Conservation (phyloP, 2,113 vertebrate species). For the Epinephelus lanceolatus region DNA sequence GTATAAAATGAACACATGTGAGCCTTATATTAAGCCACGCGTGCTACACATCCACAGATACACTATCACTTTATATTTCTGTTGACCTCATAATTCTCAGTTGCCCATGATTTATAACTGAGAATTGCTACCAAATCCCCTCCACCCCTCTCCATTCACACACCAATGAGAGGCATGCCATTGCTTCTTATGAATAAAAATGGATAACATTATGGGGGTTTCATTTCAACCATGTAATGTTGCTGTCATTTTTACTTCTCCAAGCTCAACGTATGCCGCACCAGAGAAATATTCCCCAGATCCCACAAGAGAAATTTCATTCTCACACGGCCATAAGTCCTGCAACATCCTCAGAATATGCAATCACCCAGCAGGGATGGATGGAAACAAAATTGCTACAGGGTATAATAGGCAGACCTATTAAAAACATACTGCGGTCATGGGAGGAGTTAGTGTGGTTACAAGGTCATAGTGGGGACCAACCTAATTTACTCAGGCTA, state of each 20-base stretch:
- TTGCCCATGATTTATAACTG: slow-evolving; percentile 65
- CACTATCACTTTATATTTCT: slow-evolving; percentile 53
- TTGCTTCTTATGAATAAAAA: slow-evolving; percentile 75
- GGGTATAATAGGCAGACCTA: slow-evolving; percentile 62
- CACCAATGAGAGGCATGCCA: slow-evolving; percentile 58
- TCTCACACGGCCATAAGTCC: slow-evolving; percentile 65
- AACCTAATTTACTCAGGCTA: slow-evolving; percentile 53
- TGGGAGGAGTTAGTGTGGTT: slow-evolving; percentile 57
- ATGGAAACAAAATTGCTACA: slow-evolving; percentile 64
- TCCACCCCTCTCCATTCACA: slow-evolving; percentile 45
- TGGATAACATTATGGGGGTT: slow-evolving; percentile 70
- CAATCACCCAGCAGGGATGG: slow-evolving; percentile 49
- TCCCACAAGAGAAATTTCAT: slow-evolving; percentile 75
- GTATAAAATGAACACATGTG: slow-evolving; percentile 51
- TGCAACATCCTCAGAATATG: slow-evolving; percentile 68
- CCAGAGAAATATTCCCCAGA: slow-evolving; percentile 69
- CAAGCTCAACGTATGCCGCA: slow-evolving; percentile 45
- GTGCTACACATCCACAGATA: slow-evolving; percentile 31
- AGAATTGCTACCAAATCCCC: slow-evolving; percentile 57
- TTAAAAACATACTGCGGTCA: slow-evolving; percentile 71
- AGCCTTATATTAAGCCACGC: slow-evolving; percentile 18
- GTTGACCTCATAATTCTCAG: slow-evolving; percentile 68
- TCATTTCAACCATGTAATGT: slow-evolving; percentile 77
- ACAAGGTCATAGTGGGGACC: slow-evolving; percentile 61
- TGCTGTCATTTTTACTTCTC: slow-evolving; percentile 72